Conservation (phyloP, 2,797 vertebrate genomes). For the Sebastes cheni region DNA sequence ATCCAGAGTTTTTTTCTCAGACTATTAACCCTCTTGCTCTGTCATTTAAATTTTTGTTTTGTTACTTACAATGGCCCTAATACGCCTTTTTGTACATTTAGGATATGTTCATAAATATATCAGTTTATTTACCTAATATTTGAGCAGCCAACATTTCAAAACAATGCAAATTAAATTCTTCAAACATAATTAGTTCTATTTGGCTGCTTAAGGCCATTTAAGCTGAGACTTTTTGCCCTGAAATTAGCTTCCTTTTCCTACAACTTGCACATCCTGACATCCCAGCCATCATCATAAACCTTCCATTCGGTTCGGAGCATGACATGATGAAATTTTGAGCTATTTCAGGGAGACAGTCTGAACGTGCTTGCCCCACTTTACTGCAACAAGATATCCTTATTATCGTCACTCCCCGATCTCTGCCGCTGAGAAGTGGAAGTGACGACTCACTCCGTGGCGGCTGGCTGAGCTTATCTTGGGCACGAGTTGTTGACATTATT, state of each 20-base stretch:
- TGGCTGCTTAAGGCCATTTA: neutral
- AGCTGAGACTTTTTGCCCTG: neutral
- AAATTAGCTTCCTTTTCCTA: neutral
- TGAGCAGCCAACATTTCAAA: neutral
- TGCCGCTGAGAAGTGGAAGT: neutral
- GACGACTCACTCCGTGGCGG: neutral
- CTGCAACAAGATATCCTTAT: neutral
- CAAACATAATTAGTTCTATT: accelerated
- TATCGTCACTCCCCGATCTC: neutral
- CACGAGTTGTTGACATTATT: neutral
- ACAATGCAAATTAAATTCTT: neutral
- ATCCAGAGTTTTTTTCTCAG: too few relatives aligned
- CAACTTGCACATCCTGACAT: neutral
- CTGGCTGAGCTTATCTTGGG: neutral
- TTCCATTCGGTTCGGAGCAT: neutral
- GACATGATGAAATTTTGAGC: neutral
- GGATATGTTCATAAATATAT: neutral
- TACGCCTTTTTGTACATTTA: neutral
- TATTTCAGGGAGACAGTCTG: neutral
- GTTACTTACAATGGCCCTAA: neutral
- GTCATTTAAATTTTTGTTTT: too few relatives aligned
- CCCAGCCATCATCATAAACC: neutral
- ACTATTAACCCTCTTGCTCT: too few relatives aligned
- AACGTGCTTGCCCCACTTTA: neutral
- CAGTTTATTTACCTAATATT: neutral